Base-by-base conservation (phyloP, 2,888 invertebrate species). In the Lithophane semibrunnea region DNA sequence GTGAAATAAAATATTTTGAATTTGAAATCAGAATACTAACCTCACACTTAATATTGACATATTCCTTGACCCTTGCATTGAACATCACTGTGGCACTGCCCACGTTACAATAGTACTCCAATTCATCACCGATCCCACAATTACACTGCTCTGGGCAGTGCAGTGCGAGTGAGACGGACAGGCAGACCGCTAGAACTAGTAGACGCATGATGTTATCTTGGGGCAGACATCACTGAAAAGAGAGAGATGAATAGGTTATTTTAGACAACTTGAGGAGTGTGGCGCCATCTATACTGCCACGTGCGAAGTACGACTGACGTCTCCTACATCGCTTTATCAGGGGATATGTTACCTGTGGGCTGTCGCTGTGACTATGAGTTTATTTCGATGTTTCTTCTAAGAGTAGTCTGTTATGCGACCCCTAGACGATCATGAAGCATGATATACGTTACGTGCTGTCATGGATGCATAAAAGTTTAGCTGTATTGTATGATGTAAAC, bases 41-140 rank as follows among this genome's bases (percentile, higher is more conserved):
- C 65, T 44, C 24, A 18, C 86, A 86, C 0, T 18, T 0, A 0
- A 86, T 63, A 1, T 65, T 86, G 16, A 80, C 86, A 49, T 78
- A 86, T 2, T 88, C 86, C 13, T 86, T 83, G 2, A 37, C 49
- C 12, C 72, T 63, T 0, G 60, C 68, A 0, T 58, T 60, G 10
- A 73, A 66, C 0, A 12, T 64, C 0, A 88, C 29, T 0, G 42
- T 65, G 0, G 54, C 56, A 0, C 2, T 0, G 0, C 54, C 64
- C 0, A 66, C 24, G 0, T 0, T 9, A 13, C 83, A 84, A 7
- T 0, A 64, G n/a, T 47, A 78, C 24, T 86, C 86, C 56, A 73
- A n/a, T 47, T 86, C 83, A 5, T 84, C 83, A 0, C 65, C 54
- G 0, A n/a, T 49, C 12, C 4, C 63, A 0, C 70, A 75, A 12